Conservation (phyloP, 2,888 invertebrate genomes). For the Scaptodrosophila latifasciaeformis region DNA sequence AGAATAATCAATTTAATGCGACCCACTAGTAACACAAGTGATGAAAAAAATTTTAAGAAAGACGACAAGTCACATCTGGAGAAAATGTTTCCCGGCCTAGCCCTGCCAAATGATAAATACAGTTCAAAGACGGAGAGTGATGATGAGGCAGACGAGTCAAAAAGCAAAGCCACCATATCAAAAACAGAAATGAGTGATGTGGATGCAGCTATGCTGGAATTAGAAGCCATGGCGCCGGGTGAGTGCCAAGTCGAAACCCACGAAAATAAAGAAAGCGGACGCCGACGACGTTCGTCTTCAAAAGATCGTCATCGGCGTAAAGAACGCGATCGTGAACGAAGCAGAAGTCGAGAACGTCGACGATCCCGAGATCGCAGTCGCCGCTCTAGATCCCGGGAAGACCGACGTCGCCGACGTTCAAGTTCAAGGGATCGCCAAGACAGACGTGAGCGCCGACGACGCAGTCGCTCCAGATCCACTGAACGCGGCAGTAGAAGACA, state of each 20-base stretch:
- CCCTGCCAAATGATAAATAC: constrained; percentile 84
- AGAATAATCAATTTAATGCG: constrained; percentile 97
- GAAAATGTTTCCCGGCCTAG: constrained; percentile 86
- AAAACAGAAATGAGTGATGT: constrained; percentile 74
- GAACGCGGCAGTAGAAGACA: constrained; percentile 50
- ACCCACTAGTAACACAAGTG: constrained; percentile 73
- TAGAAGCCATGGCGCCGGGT: constrained; percentile 87
- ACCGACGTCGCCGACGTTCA: constrained; percentile 37
- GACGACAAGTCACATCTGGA: constrained; percentile 75
- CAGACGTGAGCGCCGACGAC: constrained; percentile 25
- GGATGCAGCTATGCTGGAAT: constrained; percentile 89
- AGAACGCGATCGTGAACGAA: constrained; percentile 26
- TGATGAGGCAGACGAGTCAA: constrained; percentile 68
- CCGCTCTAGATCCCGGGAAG: constrained; percentile 35
- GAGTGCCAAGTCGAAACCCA: constrained; percentile 12
- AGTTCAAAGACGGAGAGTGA: constrained; percentile 34
- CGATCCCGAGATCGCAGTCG: constrained; percentile 14
- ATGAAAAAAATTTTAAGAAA: constrained; percentile 21
- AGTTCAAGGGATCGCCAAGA: constrained; percentile 35
- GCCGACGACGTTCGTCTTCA: constrained; percentile 40
- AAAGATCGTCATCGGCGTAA: constrained; percentile 44
- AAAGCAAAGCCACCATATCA: constrained; percentile 51
- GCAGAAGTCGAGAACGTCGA: constrained; percentile 22
- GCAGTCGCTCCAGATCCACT: constrained; percentile 37
- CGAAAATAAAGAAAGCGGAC: constrained; percentile 34